Percentiles rank a stretch among this genome's conserved stretches.
These are phyloP conservation scores for Sinelater perroti DNA, from an alignment of 2,888 invertebrate genomes.

Conservation along the genomic window DNA sequence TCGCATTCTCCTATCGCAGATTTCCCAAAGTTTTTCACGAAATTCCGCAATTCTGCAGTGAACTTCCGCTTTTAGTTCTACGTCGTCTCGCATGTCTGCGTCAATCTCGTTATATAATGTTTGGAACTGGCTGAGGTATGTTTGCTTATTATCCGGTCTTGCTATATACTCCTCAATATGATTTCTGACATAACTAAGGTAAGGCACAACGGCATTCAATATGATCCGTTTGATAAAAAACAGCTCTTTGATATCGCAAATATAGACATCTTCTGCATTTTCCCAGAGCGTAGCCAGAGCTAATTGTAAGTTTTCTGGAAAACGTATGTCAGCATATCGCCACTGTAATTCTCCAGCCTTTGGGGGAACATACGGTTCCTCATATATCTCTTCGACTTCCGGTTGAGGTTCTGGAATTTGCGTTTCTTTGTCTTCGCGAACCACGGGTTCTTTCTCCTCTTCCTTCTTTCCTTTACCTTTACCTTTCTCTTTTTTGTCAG, in stretches of 20 bases:
- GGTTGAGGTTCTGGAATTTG: conserved; percentile 52
- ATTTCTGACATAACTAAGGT: conserved; percentile 64
- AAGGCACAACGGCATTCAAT: conserved; percentile 66
- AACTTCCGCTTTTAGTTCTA: conserved; percentile 69
- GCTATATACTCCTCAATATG: conserved; percentile 66
- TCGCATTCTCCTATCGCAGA: conserved; percentile 66
- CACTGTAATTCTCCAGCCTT: conserved; percentile 55
- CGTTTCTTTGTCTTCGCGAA: conserved; percentile 51
- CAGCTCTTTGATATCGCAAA: conserved; percentile 65
- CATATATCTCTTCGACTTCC: conserved; percentile 36
- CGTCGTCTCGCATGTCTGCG: conserved; percentile 66
- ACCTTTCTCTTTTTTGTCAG: conserved; percentile 28
- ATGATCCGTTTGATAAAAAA: conserved; percentile 68
- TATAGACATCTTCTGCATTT: conserved; percentile 58
- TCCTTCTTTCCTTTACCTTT: conserved; percentile 19
- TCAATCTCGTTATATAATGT: conserved; percentile 68
- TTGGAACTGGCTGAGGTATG: conserved; percentile 67
- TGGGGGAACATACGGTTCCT: conserved; percentile 36
- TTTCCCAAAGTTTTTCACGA: conserved; percentile 62
- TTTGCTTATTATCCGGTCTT: conserved; percentile 68
- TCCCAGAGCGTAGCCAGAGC: conserved; percentile 61
- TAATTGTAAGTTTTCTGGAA: conserved; percentile 50
- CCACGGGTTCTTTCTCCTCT: conserved; percentile 37
- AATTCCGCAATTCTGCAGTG: conserved; percentile 62
- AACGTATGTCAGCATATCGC: conserved; percentile 55